Conservation (phyloP, 2,888 invertebrate species). For the Formica aserva region DNA sequence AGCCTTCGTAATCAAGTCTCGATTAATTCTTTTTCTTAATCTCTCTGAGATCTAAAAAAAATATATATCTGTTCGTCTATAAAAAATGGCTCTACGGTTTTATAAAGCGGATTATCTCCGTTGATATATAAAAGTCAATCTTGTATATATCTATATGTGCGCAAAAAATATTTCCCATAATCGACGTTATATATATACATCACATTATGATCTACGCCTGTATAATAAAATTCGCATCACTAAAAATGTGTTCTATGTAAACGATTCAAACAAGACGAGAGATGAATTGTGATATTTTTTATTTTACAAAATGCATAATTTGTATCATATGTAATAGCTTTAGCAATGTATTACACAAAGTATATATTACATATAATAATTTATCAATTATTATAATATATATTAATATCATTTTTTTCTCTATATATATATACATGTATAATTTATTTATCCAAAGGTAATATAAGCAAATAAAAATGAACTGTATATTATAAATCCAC, state of each 20-base stretch:
- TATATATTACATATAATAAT: slow-evolving; percentile 7
- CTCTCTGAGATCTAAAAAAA: not conserved
- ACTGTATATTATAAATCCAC: slow-evolving; percentile 22
- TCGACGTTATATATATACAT: not conserved
- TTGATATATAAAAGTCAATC: slow-evolving; percentile 31
- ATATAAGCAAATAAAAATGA: slow-evolving; percentile 5
- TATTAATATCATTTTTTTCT: not conserved
- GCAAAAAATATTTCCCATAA: slow-evolving; percentile 6
- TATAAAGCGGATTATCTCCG: not conserved
- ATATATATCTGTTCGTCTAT: slow-evolving; percentile 3
- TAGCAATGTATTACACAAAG: slow-evolving; percentile 21
- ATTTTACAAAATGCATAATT: slow-evolving; percentile 35
- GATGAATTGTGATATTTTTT: slow-evolving; percentile 60
- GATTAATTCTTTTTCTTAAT: not conserved
- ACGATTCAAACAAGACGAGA: slow-evolving; percentile 32
- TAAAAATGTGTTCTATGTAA: not conserved
- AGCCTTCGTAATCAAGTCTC: slow-evolving; percentile 20
- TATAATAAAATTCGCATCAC: slow-evolving; percentile 11
- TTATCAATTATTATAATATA: slow-evolving; percentile 14
- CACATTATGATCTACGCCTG: not conserved
- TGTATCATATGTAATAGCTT: slow-evolving; percentile 35
- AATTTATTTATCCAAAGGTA: slow-evolving; percentile 36
- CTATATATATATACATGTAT: not conserved
- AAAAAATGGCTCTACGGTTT: slow-evolving; percentile 1
- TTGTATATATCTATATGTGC: not conserved